Base-by-base conservation (phyloP, 2,113 vertebrate species). In the Pipra filicauda region DNA sequence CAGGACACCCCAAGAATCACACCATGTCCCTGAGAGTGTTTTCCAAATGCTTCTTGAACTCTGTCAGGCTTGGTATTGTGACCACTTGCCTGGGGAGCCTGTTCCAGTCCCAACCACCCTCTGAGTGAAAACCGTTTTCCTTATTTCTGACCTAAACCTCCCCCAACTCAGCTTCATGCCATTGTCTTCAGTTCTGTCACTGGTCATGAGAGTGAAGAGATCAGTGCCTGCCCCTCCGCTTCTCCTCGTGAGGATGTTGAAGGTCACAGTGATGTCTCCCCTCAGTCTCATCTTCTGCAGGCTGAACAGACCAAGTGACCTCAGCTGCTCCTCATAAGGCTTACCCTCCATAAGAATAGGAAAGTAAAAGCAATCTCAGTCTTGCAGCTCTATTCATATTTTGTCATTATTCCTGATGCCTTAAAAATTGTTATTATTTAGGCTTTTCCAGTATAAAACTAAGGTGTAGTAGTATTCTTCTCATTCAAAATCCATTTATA, bases 201-300 rank as follows among this genome's bases (percentile, higher is more conserved):
- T 74, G 39, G 46, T 39, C 27, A 33, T 9, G 15, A 67, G 37
- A 39, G 4, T 21, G 39, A 44, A 30, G 33, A 46, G 39, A 54
- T 31, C 5, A 4, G 12, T 18, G 17, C 23, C 33, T 5, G 2
- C 23, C 5, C 12, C 35, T 43, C 10, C 8, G 4, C 33, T 74
- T 82, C 33, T 12, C 23, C 27, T 54, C 5, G 2, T 0, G 0
- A 52, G 39, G n/a, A n/a, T 54, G 5, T 12, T 46, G 46, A 46
- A 67, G n/a, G 39, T 13, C 13, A 2, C 13, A 12, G 2, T 46
- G 61, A 54, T 11, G 13, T 21, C 23, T 67, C 28, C 10, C 16
- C 12, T 44, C 44, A 74, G 18, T 23, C 31, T 66, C 1, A 0
- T 30, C 41, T 87, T 37, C 14, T 58, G 15, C 61, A 54, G 33